Base-by-base conservation (phyloP, 2,113 vertebrate species). In the Mystacornis crossleyi region DNA sequence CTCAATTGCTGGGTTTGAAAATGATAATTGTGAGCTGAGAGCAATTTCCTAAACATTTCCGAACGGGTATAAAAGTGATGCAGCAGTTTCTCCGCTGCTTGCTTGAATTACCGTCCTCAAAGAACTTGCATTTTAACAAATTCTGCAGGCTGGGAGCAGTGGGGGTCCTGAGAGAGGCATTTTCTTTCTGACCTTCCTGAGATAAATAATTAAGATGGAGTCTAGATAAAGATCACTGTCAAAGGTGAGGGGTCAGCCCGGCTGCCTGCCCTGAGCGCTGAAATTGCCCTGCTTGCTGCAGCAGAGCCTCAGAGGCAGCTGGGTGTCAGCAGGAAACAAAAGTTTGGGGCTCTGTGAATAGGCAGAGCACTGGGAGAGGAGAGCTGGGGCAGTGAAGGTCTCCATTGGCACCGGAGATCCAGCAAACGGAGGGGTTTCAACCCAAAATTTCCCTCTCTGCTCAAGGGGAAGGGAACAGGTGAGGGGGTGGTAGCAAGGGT, bases 161-260 rank as follows among this genome's bases (percentile, higher is more conserved):
- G 54, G 95, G 95, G 95, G 95, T 89, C 95, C 95, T 94, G 94
- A 87, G 94, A 94, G 88, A 92, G 85, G 90, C 85, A 86, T 89
- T 97, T 96, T 97, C 95, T 83, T 62, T 2, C 81, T 95, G 95
- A 94, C 96, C 93, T 97, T 97, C 96, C 95, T 90, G 94, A 95
- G 95, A 97, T 96, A 94, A 95, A 97, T 95, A 94, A 93, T 96
- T 95, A 90, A 92, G 93, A 96, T 90, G 91, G 96, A 92, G 95
- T 62, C 93, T 94, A 86, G 93, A 96, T 97, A 97, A 97, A 97
- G 95, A 95, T 97, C 95, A 84, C 87, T 94, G 95, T 97, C 95
- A 90, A 47, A 92, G 96, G 93, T 91, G 94, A 96, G 95, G 93
- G 95, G 95, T 95, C 95, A 96, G 71, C 60, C 75, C 16, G 60